Evolutionary conservation across 2,888 invertebrate genomes (phyloP).

Genomic region (Glaucopsyche alexis): DNA sequence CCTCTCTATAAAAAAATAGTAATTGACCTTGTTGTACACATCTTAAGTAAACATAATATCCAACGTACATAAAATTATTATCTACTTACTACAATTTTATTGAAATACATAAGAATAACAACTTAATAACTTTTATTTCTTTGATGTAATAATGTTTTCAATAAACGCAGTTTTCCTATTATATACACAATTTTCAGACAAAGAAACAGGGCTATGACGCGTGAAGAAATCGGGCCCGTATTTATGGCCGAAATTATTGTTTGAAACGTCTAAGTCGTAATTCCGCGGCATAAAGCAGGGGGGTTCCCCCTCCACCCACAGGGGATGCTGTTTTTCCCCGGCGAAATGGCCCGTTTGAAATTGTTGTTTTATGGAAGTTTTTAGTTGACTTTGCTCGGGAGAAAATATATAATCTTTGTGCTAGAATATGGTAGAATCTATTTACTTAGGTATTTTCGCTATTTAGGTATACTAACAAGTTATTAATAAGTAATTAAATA

Average conservation of each 20-base stretch:
- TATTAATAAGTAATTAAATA: no score
- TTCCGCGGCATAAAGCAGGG: conserved; percentile 75
- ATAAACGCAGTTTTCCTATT: not conserved
- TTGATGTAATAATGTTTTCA: not conserved
- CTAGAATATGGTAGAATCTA: conserved; percentile 40
- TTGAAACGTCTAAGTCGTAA: conserved; percentile 81
- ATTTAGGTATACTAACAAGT: no score
- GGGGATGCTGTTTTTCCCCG: conserved; percentile 77
- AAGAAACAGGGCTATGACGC: conserved; percentile 74
- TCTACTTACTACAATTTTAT: not conserved
- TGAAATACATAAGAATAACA: not conserved
- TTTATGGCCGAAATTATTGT: conserved; percentile 78
- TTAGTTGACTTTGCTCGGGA: conserved; percentile 76
- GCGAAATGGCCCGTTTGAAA: conserved; percentile 79
- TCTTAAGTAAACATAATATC: no score
- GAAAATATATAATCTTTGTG: conserved; percentile 72
- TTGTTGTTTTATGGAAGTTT: conserved; percentile 80
- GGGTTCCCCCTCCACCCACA: conserved; percentile 54
- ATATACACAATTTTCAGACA: conserved; percentile 36
- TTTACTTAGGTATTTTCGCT: not conserved
- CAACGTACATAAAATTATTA: not conserved
- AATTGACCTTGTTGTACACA: no score
- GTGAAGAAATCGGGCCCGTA: conserved; percentile 77
- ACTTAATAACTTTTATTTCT: not conserved
- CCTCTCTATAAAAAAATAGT: no score